Evolutionary conservation across 2,113 vertebrate genomes (phyloP).

Genomic region (Mormyrus lacerda): DNA sequence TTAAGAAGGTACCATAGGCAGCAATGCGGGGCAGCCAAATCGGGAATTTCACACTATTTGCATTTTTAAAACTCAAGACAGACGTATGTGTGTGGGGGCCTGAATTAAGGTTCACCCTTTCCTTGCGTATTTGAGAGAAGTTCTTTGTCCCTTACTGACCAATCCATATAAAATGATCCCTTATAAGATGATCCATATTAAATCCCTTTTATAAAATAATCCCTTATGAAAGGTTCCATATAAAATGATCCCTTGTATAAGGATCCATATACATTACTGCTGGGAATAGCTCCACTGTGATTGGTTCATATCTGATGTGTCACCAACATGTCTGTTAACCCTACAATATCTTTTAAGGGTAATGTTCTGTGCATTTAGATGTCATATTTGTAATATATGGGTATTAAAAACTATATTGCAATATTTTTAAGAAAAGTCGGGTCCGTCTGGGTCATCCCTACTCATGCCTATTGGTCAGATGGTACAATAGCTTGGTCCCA

Average conservation of each 20-base stretch:
- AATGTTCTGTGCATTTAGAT: background rate
- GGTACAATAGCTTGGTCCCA: background rate
- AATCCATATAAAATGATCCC: background rate
- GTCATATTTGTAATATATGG: background rate
- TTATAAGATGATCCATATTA: background rate
- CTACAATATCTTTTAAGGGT: background rate
- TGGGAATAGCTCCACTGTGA: background rate
- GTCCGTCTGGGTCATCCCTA: background rate
- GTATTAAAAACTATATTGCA: background rate
- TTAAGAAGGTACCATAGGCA: background rate
- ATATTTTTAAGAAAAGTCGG: background rate
- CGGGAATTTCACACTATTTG: background rate
- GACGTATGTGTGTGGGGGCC: background rate
- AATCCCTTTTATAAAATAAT: background rate
- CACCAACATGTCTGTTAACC: background rate
- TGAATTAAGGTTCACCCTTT: background rate
- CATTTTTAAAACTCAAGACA: background rate
- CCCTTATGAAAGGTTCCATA: background rate
- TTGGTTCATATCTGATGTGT: background rate
- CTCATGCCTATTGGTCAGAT: background rate
- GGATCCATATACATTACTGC: background rate
- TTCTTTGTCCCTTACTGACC: background rate
- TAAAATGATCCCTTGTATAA: background rate
- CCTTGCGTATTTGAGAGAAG: background rate
- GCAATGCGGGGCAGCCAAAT: background rate